These are phyloP conservation scores for Caenorhabditis sinica DNA, from an alignment of 2,888 invertebrate genomes.

Conservation along the genomic window DNA sequence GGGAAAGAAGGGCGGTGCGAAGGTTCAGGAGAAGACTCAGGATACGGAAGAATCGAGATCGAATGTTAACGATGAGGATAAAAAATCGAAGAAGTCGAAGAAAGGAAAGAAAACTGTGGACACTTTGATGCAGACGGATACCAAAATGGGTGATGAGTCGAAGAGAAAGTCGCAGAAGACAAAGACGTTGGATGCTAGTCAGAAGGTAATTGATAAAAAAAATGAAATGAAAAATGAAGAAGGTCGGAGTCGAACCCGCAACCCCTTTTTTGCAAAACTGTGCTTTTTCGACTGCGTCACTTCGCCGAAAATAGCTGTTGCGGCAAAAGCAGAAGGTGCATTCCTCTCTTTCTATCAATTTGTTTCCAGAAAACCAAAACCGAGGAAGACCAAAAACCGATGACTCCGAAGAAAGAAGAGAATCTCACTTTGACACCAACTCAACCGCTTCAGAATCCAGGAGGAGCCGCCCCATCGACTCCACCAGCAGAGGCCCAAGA, in stretches of 20 bases:
- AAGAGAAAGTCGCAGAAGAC: conserved; percentile 14
- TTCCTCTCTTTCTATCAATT: not conserved
- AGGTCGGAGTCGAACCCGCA: too few species aligned
- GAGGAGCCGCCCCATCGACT: too few species aligned
- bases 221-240: too few species aligned
- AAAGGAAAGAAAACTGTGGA: conserved; percentile 15
- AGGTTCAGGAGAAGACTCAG: not conserved
- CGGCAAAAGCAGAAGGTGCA: too few species aligned
- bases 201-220: conserved; percentile 10
- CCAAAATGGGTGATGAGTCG: not conserved
- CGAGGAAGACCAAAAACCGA: conserved; percentile 6
- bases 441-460: not conserved
- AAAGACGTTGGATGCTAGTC: conserved; percentile 11
- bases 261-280: too few species aligned
- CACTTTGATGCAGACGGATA: not conserved
- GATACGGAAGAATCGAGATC: not conserved
- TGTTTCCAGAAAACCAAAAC: conserved; percentile 24
- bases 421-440: conserved; percentile 16
- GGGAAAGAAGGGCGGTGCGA: not conserved
- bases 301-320: too few species aligned
- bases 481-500: conserved; percentile 1
- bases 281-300: too few species aligned
- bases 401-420: conserved; percentile 31
- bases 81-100: conserved; percentile 19
- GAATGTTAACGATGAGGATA: conserved; percentile 20